Base-by-base conservation (phyloP, 2,888 invertebrate species). In the Drosophila mimetica region DNA sequence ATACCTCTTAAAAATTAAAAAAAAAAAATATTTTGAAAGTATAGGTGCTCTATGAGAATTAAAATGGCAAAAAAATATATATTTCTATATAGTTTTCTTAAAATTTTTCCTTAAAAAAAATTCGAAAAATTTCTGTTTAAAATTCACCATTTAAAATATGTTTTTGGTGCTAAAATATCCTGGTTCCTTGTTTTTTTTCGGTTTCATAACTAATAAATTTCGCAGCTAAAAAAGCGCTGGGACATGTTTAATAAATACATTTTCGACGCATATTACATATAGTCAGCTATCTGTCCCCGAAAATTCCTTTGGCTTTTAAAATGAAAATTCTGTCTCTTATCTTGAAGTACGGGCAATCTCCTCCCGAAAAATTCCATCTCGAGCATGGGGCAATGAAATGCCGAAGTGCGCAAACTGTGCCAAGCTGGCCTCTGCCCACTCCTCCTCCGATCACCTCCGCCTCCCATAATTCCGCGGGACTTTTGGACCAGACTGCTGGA, bases 351-450 rank as follows among this genome's bases (percentile, higher is more conserved):
- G 32, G 25, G n/a, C 42, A 34, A 34, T 41, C 39, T 58, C n/a
- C 32, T 14, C 22, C 41, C 30, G 7, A 2, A 16, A 55, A 34
- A 25, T 41, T 55, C 42, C 59, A 34, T 30, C 30, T 11, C 11
- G 16, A 7, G 4, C 16, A 28, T n/a, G 46, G 16, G 46, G 46
- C 46, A 46, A 41, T 41, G 41, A 70, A 36, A 67, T 61, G 64
- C 51, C 64, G 73, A 77, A 77, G 78, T 78, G 79, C 75, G 71
- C 75, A 76, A 81, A 76, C 74, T 79, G 79, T 82, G 82, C 74
- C 80, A 80, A 74, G 42, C 50, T 48, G 48, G 48, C 57, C 60
- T 57, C 42, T 55, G 18, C 28, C 44, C 51, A 61, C 63, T 32
- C 13, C 47, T 13, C 20, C 50, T 25, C 6, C 18, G 55, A 36